These are phyloP conservation scores for Drosophila fulvimacula DNA, from an alignment of 2,888 invertebrate species.

Conservation along the genomic window DNA sequence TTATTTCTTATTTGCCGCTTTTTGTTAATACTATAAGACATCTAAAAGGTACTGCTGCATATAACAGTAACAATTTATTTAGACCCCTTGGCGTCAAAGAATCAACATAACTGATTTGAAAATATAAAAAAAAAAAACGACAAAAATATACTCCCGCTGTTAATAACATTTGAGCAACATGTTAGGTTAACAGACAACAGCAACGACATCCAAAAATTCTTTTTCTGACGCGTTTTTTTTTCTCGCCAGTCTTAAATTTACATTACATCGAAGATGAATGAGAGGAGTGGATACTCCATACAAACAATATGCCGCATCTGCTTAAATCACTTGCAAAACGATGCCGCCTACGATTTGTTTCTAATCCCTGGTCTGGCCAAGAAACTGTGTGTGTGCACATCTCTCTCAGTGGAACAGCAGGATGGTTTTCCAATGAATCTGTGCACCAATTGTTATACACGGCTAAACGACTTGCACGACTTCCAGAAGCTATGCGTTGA, in stretches of 20 bases:
- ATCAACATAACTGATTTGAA: not conserved
- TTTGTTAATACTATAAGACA: not conserved
- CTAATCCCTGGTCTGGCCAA: constrained; percentile 77
- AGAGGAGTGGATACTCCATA: constrained; percentile 55
- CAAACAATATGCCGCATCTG: constrained; percentile 82
- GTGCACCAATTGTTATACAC: constrained; percentile 73
- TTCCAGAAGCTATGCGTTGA: constrained; percentile 80
- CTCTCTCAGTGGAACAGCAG: constrained; percentile 77
- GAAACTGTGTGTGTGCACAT: constrained; percentile 80
- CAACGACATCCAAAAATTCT: constrained; percentile 18
- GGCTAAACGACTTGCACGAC: constrained; percentile 79
- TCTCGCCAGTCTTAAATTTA: constrained; percentile 12
- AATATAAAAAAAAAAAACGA: not conserved
- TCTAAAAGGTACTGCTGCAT: not conserved
- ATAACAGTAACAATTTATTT: not conserved
- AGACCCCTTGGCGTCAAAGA: fast-evolving
- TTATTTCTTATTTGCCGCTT: constrained; percentile 13
- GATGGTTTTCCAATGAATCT: constrained; percentile 82
- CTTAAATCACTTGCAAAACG: constrained; percentile 69
- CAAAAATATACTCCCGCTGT: constrained; percentile 1
- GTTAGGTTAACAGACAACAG: constrained; percentile 36
- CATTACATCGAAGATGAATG: constrained; percentile 53
- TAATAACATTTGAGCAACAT: constrained; percentile 22
- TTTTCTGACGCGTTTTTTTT: constrained; percentile 46
- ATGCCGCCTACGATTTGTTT: constrained; percentile 69